Conservation (phyloP, 2,888 invertebrate species). For the Erebia ligea region DNA sequence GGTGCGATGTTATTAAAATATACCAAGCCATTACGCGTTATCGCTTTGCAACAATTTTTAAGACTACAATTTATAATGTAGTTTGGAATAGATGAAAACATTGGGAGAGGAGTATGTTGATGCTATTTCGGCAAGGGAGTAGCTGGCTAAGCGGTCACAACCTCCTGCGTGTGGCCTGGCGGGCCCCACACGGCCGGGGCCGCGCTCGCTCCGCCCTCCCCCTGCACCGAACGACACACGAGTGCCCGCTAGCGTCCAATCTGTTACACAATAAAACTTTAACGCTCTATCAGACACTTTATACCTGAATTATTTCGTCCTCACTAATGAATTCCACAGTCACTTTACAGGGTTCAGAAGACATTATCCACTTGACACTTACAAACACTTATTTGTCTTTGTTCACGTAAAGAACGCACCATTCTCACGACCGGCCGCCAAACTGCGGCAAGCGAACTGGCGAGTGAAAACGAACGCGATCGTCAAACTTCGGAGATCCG, state of each 20-base stretch:
- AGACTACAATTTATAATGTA: background rate
- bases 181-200: conserved; percentile 84
- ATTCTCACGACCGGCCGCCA: conserved; percentile 82
- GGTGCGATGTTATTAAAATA: background rate
- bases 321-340: conserved; percentile 79
- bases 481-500: conserved; percentile 79
- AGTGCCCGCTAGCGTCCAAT: conserved; percentile 80
- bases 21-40: background rate
- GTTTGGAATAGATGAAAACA: background rate
- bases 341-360: conserved; percentile 78
- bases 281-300: conserved; percentile 63
- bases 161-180: conserved; percentile 83
- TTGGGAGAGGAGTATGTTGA: conserved; percentile 31
- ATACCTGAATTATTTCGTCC: conserved; percentile 78
- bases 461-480: conserved; percentile 63
- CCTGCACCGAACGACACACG: conserved; percentile 77
- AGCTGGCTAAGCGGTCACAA: conserved; percentile 83
- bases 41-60: background rate
- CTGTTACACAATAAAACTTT: conserved; percentile 77
- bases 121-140: conserved; percentile 77
- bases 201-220: conserved; percentile 82
- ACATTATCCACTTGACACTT: conserved; percentile 79
- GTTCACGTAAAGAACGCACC: conserved; percentile 76
- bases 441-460: conserved; percentile 80
- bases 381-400: conserved; percentile 74